Percentiles rank a stretch among this genome's conserved stretches.
Evolutionary conservation across 2,113 vertebrate species (phyloP).

Genomic region (Channa maculata): DNA sequence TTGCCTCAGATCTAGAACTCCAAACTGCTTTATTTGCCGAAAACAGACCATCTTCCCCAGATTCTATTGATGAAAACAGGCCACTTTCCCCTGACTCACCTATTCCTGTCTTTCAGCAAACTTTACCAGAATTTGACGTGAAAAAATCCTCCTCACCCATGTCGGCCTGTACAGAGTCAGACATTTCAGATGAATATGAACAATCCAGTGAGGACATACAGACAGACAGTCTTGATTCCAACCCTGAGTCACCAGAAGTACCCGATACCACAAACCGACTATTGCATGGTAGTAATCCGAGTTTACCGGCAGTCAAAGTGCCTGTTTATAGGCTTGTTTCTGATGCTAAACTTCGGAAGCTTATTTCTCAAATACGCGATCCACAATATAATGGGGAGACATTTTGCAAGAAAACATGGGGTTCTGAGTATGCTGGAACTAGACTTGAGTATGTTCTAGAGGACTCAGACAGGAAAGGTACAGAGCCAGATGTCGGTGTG

Average conservation of each 20-base stretch:
- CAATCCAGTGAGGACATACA: slow-evolving; percentile 14
- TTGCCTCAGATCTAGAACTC: slow-evolving; percentile 42
- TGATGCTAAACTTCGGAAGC: slow-evolving; percentile 66
- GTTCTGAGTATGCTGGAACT: slow-evolving; percentile 58
- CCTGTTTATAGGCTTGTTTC: slow-evolving; percentile 61
- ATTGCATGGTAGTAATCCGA: background rate
- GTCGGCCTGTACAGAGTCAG: slow-evolving; percentile 33
- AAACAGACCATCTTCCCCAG: slow-evolving; percentile 50
- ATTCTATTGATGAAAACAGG: slow-evolving; percentile 51
- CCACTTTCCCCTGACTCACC: slow-evolving; percentile 48
- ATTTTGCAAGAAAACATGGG: slow-evolving; percentile 55
- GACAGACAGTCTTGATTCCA: background rate
- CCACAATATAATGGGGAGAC: slow-evolving; percentile 75
- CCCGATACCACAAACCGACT: slow-evolving; percentile 12
- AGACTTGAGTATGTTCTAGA: slow-evolving; percentile 46
- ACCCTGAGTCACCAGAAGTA: slow-evolving; percentile 30
- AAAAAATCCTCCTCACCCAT: slow-evolving; percentile 44
- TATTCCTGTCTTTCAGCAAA: slow-evolving; percentile 19
- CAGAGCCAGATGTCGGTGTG: background rate
- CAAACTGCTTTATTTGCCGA: background rate
- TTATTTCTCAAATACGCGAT: slow-evolving; percentile 76
- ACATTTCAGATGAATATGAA: slow-evolving; percentile 33
- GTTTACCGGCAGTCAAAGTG: slow-evolving; percentile 22
- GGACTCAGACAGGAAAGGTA: background rate
- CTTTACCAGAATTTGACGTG: background rate